These are phyloP conservation scores for Chloebia gouldiae DNA, from an alignment of 2,113 vertebrate species.

Conservation along the genomic window DNA sequence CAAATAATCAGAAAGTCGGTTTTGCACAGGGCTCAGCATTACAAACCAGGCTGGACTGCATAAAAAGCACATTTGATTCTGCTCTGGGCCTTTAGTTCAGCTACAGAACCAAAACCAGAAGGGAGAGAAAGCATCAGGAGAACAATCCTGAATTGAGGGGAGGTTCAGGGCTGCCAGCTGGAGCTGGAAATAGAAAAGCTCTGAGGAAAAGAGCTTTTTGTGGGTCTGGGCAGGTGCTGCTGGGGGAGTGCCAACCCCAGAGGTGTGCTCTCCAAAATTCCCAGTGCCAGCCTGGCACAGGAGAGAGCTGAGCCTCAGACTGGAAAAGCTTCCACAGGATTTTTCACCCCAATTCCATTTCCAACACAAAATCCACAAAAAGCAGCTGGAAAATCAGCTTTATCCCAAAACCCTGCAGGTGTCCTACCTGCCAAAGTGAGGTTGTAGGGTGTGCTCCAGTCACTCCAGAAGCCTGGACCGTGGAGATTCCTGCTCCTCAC, in stretches of 20 bases:
- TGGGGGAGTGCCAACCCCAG: not conserved
- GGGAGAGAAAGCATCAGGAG: not conserved
- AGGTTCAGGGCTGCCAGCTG: not conserved
- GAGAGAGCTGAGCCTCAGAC: not conserved
- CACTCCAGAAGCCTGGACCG: conserved; percentile 81
- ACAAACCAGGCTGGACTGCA: not conserved
- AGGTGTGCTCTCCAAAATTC: not conserved
- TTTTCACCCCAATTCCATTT: not conserved
- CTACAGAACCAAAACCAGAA: not conserved
- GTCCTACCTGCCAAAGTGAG: conserved; percentile 77
- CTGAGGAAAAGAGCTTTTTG: not conserved
- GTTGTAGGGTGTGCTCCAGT: conserved; percentile 80
- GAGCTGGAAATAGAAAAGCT: not conserved
- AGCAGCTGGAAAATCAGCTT: not conserved
- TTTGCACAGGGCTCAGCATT: not conserved
- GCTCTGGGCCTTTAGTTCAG: not conserved
- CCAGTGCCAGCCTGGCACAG: not conserved
- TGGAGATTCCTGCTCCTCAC: conserved; percentile 72
- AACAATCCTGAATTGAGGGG: not conserved
- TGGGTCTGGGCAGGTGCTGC: not conserved
- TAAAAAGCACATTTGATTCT: not conserved
- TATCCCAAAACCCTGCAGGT: accelerated
- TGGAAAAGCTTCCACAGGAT: not conserved
- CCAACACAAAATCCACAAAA: not conserved
- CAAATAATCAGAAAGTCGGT: not conserved